These are phyloP conservation scores for Seladonia tumulorum DNA, from an alignment of 2,888 invertebrate species.

Conservation along the genomic window DNA sequence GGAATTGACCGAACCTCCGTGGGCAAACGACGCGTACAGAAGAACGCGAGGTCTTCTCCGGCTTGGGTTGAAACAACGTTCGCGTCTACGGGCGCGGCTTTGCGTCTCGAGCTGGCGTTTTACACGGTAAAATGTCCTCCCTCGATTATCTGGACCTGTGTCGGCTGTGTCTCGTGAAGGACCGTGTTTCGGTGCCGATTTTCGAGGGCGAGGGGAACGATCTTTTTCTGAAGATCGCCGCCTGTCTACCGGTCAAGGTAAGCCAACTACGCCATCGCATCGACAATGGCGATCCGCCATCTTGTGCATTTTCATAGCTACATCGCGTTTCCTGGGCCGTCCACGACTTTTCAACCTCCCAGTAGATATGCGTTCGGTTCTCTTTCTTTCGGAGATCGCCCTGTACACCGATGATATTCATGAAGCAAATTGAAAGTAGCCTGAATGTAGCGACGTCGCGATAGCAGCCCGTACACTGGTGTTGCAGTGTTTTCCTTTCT, in stretches of 20 bases:
- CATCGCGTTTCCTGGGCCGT: slow-evolving; percentile 41
- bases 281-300: slow-evolving; percentile 77
- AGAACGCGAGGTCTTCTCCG: slow-evolving; percentile 71
- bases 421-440: slow-evolving; percentile 19
- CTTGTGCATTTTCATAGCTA: slow-evolving; percentile 69
- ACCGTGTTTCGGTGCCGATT: slow-evolving; percentile 88
- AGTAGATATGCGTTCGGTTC: slow-evolving; percentile 49
- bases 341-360: slow-evolving; percentile 65
- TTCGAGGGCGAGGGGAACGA: slow-evolving; percentile 89
- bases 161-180: slow-evolving; percentile 84
- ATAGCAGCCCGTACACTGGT: neutral
- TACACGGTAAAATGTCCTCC: slow-evolving; percentile 81
- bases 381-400: slow-evolving; percentile 38
- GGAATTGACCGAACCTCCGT: slow-evolving; percentile 53
- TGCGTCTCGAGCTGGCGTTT: slow-evolving; percentile 80
- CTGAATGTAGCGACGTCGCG: neutral
- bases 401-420: slow-evolving; percentile 28
- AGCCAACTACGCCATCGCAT: slow-evolving; percentile 79
- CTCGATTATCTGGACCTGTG: slow-evolving; percentile 83
- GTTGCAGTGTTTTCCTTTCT: slow-evolving; percentile 39
- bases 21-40: slow-evolving; percentile 70
- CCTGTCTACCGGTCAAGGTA: slow-evolving; percentile 91
- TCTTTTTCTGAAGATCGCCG: slow-evolving; percentile 89
- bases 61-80: slow-evolving; percentile 73
- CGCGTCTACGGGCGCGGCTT: slow-evolving; percentile 81